A percentile compares a stretch with the other conserved stretches of the same genome.
Evolutionary conservation across 2,797 vertebrate species (phyloP).

Genomic region (Microctenopoma steveboyesi): DNA sequence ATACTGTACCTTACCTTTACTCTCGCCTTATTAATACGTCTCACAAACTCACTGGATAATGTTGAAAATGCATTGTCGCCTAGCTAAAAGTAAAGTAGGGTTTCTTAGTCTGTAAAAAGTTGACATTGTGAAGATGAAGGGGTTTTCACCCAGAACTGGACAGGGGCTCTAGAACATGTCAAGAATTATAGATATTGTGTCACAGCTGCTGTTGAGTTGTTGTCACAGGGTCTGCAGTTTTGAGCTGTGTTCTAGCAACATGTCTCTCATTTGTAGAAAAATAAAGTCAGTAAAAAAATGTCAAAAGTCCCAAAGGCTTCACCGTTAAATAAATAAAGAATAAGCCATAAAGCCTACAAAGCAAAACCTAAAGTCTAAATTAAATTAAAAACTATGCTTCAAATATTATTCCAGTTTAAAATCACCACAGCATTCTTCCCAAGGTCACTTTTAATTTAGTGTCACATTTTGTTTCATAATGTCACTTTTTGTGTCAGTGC

Average conservation of each 20-base stretch:
- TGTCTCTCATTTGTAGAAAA: slow-evolving; percentile 27
- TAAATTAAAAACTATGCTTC: too few relatives aligned
- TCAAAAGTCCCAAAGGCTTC: slow-evolving; percentile 1
- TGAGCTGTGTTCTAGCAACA: slow-evolving; percentile 9
- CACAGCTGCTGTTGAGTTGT: slow-evolving; percentile 45
- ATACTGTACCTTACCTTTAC: slow-evolving; percentile 17
- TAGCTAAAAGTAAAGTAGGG: slow-evolving; percentile 44
- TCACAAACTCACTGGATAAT: slow-evolving; percentile 36
- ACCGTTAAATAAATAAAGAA: slow-evolving; percentile 1
- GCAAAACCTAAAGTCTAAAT: too few relatives aligned
- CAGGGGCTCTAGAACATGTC: slow-evolving; percentile 49
- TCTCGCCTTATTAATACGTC: slow-evolving; percentile 12
- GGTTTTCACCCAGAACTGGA: slow-evolving; percentile 48
- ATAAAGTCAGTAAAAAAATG: slow-evolving; percentile 10
- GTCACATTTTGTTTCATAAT: slow-evolving; percentile 12
- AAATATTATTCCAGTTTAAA: not conserved
- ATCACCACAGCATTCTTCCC: not conserved
- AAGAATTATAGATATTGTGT: slow-evolving; percentile 60
- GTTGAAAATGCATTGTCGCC: slow-evolving; percentile 46
- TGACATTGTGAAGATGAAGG: slow-evolving; percentile 53
- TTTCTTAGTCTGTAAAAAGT: slow-evolving; percentile 47
- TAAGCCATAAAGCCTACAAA: too few relatives aligned
- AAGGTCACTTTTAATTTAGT: slow-evolving; percentile 12
- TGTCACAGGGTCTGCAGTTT: slow-evolving; percentile 40
- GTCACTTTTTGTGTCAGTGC: slow-evolving; percentile 11